Evolutionary conservation across 2,888 invertebrate genomes (phyloP).

Genomic region (Synanthedon tipuliformis): DNA sequence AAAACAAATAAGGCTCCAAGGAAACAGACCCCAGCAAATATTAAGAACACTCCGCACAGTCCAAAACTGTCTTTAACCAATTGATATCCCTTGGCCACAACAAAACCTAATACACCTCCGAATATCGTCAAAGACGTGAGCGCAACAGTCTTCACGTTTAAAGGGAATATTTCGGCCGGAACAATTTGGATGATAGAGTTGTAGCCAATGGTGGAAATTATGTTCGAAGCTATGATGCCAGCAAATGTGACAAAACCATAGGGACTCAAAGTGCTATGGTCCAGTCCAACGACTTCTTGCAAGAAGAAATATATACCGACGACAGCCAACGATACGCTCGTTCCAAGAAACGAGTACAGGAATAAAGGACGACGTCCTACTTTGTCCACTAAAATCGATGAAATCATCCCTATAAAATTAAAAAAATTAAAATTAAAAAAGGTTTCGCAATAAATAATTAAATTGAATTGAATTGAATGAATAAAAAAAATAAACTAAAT

Average conservation of each 20-base stretch:
- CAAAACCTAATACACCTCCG: slow-evolving; percentile 55
- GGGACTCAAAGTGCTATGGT: slow-evolving; percentile 19
- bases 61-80: slow-evolving; percentile 52
- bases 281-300: slow-evolving; percentile 26
- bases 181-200: slow-evolving; percentile 58
- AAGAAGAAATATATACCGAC: slow-evolving; percentile 46
- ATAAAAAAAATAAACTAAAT: no score
- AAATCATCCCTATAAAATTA: slow-evolving; percentile 35
- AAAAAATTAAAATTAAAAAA: no score
- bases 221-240: slow-evolving; percentile 37
- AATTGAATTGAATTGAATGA: no score
- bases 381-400: slow-evolving; percentile 37
- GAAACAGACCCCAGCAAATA: slow-evolving; percentile 52
- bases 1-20: slow-evolving; percentile 55
- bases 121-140: slow-evolving; percentile 55
- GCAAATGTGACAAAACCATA: slow-evolving; percentile 43
- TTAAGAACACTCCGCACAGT: slow-evolving; percentile 55
- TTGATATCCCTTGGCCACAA: slow-evolving; percentile 61
- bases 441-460: no score
- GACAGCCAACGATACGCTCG: slow-evolving; percentile 19
- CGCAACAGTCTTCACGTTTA: slow-evolving; percentile 67
- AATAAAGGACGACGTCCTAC: slow-evolving; percentile 59
- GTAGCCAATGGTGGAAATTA: slow-evolving; percentile 45
- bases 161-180: slow-evolving; percentile 67
- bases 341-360: slow-evolving; percentile 42